phyloP scores from a whole-genome alignment of 2,113 vertebrate genomes.

The Progne subis region DNA sequence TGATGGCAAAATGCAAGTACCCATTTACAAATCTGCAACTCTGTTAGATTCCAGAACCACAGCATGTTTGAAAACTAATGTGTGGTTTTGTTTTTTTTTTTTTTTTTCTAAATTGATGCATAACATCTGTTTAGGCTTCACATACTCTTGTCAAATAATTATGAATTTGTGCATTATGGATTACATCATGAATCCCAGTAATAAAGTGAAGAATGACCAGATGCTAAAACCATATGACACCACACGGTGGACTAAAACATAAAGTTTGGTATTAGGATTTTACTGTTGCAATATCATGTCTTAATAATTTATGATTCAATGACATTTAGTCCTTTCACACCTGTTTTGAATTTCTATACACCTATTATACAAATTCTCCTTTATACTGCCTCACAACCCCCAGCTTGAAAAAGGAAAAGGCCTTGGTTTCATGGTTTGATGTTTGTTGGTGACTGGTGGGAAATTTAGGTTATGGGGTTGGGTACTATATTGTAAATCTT shows the following conservation, averaged over 20 bases:
- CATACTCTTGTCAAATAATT: neutral
- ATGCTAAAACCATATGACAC: neutral
- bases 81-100: neutral
- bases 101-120: neutral
- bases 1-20: neutral
- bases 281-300: neutral
- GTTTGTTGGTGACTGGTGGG: neutral
- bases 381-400: fast-evolving
- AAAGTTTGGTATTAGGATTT: neutral
- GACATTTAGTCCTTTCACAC: neutral
- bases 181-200: neutral
- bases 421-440: neutral
- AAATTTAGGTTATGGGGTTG: neutral
- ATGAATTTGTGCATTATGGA: neutral
- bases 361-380: neutral
- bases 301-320: neutral
- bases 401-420: neutral
- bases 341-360: neutral
- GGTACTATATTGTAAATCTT: neutral
- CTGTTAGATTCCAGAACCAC: neutral
- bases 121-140: neutral
- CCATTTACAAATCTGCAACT: neutral
- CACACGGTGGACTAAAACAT: neutral
- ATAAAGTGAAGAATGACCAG: neutral
- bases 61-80: neutral